Percentiles rank a stretch among this genome's conserved stretches.
Conservation (phyloP, 2,113 vertebrate species). For the Pedionomus torquatus region DNA sequence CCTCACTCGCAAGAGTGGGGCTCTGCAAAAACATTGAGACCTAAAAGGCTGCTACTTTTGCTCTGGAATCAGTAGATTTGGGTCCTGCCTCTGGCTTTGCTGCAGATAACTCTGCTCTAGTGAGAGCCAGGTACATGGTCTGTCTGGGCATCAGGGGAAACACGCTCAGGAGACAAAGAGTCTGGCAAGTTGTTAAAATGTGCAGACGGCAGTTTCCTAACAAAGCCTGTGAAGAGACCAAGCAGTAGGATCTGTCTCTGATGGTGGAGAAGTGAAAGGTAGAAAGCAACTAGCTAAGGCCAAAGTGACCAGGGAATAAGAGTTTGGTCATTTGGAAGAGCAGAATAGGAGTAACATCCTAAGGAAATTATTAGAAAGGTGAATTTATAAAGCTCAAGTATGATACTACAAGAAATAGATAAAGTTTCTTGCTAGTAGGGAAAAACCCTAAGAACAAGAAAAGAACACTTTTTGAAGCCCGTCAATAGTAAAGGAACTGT, state of each 20-base stretch:
- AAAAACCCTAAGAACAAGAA: neutral
- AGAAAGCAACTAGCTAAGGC: neutral
- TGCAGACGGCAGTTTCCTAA: neutral
- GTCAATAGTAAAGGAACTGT: neutral
- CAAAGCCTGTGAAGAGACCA: rapidly evolving
- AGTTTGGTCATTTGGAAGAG: neutral
- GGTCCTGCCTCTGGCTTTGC: neutral
- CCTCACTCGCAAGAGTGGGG: neutral
- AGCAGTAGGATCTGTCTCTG: neutral
- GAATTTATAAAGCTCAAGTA: neutral
- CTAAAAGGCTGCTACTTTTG: neutral
- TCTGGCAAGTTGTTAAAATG: neutral
- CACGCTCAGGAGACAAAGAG: neutral
- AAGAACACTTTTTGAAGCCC: neutral
- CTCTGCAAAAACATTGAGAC: neutral
- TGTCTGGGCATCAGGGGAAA: neutral
- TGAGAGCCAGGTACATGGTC: neutral
- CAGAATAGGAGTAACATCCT: neutral
- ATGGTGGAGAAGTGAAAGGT: neutral
- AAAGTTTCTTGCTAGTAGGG: neutral
- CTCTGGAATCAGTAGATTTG: neutral
- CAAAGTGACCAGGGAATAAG: neutral
- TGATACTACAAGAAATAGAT: neutral
- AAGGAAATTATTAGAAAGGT: neutral
- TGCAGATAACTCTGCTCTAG: neutral